Conservation (phyloP, 1,140 invertebrate genomes). For the Hylyphantes graminicola region DNA sequence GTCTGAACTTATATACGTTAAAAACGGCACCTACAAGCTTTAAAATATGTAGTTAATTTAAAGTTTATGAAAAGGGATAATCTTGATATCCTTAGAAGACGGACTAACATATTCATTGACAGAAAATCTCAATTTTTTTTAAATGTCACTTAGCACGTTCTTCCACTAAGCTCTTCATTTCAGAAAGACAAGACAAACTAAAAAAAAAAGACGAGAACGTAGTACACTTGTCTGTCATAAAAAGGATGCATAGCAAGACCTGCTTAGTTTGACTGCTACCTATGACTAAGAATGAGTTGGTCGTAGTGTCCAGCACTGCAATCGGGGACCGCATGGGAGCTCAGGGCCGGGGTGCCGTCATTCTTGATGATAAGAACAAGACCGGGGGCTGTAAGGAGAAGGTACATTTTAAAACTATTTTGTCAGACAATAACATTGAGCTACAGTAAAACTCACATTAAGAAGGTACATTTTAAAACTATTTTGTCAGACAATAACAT, state of each 20-base stretch:
- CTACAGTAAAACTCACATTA: no score
- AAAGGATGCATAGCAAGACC: constrained; percentile 9
- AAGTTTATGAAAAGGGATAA: no score
- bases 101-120: no score
- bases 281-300: constrained; percentile 47
- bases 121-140: not conserved
- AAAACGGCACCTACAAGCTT: no score
- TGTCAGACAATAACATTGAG: not conserved
- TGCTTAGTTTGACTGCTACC: constrained; percentile 44
- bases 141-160: not conserved
- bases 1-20: no score
- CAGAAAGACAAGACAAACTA: not conserved
- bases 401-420: not conserved
- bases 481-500: not conserved
- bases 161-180: not conserved
- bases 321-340: constrained; percentile 44
- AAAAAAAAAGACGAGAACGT: no score
- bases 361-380: constrained; percentile 52
- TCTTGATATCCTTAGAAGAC: no score
- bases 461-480: constrained; percentile 1
- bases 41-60: no score
- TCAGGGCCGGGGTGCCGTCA: constrained; percentile 53
- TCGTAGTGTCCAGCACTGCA: constrained; percentile 45
- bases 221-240: not conserved
- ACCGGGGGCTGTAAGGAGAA: constrained; percentile 32